Conservation (phyloP, 2,888 invertebrate species). For the Tiliacea aurago region DNA sequence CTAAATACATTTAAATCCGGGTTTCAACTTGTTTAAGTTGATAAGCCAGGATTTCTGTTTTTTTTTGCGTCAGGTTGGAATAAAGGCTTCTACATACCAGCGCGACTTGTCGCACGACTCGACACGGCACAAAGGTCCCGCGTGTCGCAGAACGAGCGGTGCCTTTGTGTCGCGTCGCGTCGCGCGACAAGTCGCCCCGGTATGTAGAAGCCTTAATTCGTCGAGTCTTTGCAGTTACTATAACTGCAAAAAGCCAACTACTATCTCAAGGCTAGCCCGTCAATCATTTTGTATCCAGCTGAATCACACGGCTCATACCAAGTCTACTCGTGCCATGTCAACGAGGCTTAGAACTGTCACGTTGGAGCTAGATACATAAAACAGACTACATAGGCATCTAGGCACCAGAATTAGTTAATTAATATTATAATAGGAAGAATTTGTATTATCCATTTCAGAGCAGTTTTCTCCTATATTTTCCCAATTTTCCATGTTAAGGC, state of each 20-base stretch:
- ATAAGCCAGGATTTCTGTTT: too few species aligned
- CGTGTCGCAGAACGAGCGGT: too few species aligned
- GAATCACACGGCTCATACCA: neutral
- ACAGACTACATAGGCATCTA: slow-evolving; percentile 12
- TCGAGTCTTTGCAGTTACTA: too few species aligned
- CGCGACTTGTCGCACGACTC: too few species aligned
- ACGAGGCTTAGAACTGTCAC: slow-evolving; percentile 39
- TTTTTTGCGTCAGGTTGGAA: too few species aligned
- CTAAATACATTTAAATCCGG: neutral
- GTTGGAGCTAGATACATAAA: slow-evolving; percentile 8
- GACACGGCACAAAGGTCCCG: too few species aligned
- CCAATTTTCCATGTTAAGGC: neutral
- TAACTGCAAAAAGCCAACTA: too few species aligned
- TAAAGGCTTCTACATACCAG: too few species aligned
- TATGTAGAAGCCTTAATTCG: too few species aligned
- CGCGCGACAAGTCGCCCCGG: too few species aligned
- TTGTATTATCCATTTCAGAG: neutral
- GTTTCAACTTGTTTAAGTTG: neutral
- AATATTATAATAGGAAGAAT: neutral
- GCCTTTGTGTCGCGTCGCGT: too few species aligned
- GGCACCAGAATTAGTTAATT: slow-evolving; percentile 22
- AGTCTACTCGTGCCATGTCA: slow-evolving; percentile 18
- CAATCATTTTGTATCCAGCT: neutral
- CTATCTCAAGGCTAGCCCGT: too few species aligned
- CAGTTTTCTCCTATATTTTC: neutral